Evolutionary conservation across 2,888 invertebrate genomes (phyloP).

Genomic region (Stratiomys singularior): DNA sequence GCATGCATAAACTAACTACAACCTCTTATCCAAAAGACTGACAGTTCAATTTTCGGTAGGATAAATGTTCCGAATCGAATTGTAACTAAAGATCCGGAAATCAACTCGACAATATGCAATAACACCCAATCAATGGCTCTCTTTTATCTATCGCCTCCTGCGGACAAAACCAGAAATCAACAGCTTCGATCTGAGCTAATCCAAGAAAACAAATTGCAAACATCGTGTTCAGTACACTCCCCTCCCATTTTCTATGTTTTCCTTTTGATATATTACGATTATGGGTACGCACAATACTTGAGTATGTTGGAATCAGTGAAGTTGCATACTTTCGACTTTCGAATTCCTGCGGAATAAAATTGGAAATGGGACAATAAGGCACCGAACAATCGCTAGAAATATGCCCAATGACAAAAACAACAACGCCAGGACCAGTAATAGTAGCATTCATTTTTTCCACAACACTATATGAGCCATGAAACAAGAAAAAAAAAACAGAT

Average conservation of each 20-base stretch:
- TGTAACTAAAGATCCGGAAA: not conserved
- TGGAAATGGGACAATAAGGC: conserved; percentile 5
- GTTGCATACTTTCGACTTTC: not conserved
- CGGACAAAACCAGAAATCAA: not conserved
- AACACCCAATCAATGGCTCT: conserved; percentile 27
- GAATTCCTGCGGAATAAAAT: not conserved
- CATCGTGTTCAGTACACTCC: not conserved
- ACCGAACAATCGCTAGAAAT: not conserved
- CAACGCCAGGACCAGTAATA: not conserved
- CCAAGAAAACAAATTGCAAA: not conserved
- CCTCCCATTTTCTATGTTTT: not conserved
- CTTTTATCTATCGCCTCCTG: not conserved
- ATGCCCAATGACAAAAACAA: not conserved
- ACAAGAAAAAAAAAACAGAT: conserved; percentile 42
- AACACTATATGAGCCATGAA: conserved; percentile 39
- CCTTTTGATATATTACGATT: not conserved
- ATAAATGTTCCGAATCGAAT: not conserved
- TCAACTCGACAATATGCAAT: conserved; percentile 23
- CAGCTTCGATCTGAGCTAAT: not conserved
- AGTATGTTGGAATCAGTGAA: not conserved
- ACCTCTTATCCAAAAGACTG: not conserved
- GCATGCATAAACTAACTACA: no score
- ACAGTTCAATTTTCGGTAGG: conserved; percentile 16
- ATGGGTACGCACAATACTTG: not conserved
- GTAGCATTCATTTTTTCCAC: conserved; percentile 6